Conservation (phyloP, 2,888 invertebrate genomes). For the Esperia sulphurella region DNA sequence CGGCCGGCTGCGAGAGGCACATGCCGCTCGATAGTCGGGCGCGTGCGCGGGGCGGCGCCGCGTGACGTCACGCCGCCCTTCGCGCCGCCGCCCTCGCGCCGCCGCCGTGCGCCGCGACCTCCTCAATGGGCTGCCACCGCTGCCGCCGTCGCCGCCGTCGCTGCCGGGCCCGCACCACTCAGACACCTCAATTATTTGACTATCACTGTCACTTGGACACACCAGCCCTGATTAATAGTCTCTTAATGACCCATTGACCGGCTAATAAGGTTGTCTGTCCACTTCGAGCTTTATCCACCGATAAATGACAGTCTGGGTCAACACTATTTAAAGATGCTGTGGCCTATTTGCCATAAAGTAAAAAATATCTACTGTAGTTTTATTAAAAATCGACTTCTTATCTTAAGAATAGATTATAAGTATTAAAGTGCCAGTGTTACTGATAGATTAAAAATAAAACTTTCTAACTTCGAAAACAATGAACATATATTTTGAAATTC, state of each 20-base stretch:
- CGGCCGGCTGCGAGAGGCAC: slow-evolving; percentile 67
- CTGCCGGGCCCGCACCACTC: slow-evolving; percentile 15
- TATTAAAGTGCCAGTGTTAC: no score
- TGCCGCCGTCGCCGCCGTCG: no score
- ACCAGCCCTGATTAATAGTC: slow-evolving; percentile 30
- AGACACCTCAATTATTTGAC: slow-evolving; percentile 27
- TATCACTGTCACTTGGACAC: slow-evolving; percentile 27
- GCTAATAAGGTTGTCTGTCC: slow-evolving; percentile 10
- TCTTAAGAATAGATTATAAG: no score
- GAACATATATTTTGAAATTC: no score
- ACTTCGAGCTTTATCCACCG: slow-evolving; percentile 7
- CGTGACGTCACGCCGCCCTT: slow-evolving; percentile 58
- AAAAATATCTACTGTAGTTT: no score
- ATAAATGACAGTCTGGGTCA: background rate
- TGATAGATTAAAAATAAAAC: no score
- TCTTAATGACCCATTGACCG: slow-evolving; percentile 13
- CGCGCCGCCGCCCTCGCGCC: slow-evolving; percentile 51
- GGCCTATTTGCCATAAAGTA: background rate
- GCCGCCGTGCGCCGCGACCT: background rate
- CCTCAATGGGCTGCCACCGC: background rate
- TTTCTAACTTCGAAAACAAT: background rate
- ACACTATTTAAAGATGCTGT: background rate
- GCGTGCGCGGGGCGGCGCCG: slow-evolving; percentile 61
- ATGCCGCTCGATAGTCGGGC: slow-evolving; percentile 75
- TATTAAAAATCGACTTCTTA: no score